Base-by-base conservation (phyloP, 1,140 invertebrate species). In the Aphidius gifuensis region DNA sequence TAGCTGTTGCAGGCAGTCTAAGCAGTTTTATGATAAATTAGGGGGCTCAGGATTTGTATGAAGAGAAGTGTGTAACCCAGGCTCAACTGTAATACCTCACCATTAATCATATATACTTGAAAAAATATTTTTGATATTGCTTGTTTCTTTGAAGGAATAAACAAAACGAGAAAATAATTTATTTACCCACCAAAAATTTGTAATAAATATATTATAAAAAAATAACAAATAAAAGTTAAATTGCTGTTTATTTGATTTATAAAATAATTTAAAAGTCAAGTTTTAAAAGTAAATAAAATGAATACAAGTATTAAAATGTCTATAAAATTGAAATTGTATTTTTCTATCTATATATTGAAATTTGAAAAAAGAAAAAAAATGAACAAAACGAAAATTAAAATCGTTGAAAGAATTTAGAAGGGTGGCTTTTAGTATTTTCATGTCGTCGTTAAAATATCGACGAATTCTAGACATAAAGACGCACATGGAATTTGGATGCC, bases 61-160 rank as follows among this genome's bases (percentile, higher is more conserved):
- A 78, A 79, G 74, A 76, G 75, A 72, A 78, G 77, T 78, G 76
- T 80, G 77, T 80, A 78, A 78, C 75, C 71, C 75, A 45, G 70
- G 71, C 71, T 80, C 73, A 79, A 76, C 66, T 69, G 66, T 78
- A 75, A 76, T 80, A 69, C 74, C 69, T 55, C 54, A 64, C 67
- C 70, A 79, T 78, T 74, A 74, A 79, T 79, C 76, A 79, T 79
- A 69, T 32, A 45, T 43, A 40, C 45, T 49, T 57, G 40, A 40
- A 55, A n/a, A 6, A 55, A 43, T 7, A 43, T 53, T 32, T 32
- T 32, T 32, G 2, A 32, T 32, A 32, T 3, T 1, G 2, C 23
- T 3, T 32, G 23, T 32, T 1, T 32, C 4, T 32, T 32, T 32
- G 1, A 32, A 32, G 23, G 4, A 32, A 32, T 3, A 32, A 32